Base-by-base conservation (phyloP, 2,797 vertebrate species). In the Limnodromus scolopaceus region DNA sequence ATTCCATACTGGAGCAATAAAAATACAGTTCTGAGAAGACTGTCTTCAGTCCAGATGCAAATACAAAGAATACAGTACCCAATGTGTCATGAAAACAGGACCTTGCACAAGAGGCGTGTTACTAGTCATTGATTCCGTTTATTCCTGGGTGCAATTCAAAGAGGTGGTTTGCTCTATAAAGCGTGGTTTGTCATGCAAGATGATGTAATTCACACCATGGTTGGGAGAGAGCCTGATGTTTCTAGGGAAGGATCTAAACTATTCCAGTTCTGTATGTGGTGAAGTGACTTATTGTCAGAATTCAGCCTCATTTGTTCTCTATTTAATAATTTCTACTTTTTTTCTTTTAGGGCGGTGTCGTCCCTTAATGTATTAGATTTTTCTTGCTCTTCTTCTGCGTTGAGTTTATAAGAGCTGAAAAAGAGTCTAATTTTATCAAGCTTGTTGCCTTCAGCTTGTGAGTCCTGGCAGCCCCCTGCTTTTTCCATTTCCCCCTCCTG, bases 151-250 rank as follows among this genome's bases (percentile, higher is more conserved):
- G 69, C 38, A 39, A 14, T 63, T 84, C 88, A 63, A 7, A 81
- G 93, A 89, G 84, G 61, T 91, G 85, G 63, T 68, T 92, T 77
- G 64, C 57, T 84, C 64, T 74, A 2, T 53, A 10, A 46, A 91
- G 60, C 2, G 1, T 74, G 55, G 86, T 55, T 96, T 87, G 75
- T 94, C 86, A 69, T 68, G 75, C 71, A 51, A 43, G 61, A 38
- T 93, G 89, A 92, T 92, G 88, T 96, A 41, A 93, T 93, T 97
- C 81, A 68, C 92, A 75, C 94, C 69, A 17, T 19, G 45, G 46
- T 8, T 38, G 43, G 63, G 93, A 92, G 79, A 77, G 55, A 87
- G 61, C 25, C 16, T 71, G 68, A 60, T 87, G 36, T 48, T 94
- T 92, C 90, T 89, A 89, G 68, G 86, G 92, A 88, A 66, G 63